phyloP scores from a whole-genome alignment of 2,113 vertebrate genomes.

The Orthonyx spaldingii region DNA sequence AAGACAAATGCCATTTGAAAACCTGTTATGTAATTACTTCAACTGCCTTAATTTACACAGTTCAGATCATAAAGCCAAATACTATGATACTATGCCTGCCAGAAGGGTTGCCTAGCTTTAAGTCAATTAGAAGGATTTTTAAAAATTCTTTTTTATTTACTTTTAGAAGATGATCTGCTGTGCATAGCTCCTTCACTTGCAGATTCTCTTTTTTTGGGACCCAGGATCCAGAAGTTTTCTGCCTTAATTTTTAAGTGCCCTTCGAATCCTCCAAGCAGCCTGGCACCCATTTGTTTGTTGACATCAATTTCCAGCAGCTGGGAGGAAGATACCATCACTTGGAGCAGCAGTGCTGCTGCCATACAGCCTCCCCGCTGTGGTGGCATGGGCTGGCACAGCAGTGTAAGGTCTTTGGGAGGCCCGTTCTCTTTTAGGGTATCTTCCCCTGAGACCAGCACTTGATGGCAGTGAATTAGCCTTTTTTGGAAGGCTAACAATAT shows the following conservation, averaged over 20 bases:
- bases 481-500: neutral
- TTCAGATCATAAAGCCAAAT: neutral
- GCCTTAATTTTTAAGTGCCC: neutral
- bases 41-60: conserved; percentile 25
- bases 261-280: neutral
- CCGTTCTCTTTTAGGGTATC: neutral
- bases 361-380: neutral
- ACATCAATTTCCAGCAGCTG: neutral
- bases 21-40: conserved; percentile 18
- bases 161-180: neutral
- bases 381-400: neutral
- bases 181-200: neutral
- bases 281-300: neutral
- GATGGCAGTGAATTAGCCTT: neutral
- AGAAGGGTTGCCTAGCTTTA: neutral
- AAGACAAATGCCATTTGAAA: neutral
- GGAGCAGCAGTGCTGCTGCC: neutral
- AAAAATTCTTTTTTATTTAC: neutral
- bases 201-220: neutral
- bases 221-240: neutral
- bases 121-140: neutral
- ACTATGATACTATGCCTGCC: neutral
- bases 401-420: neutral
- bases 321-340: neutral
- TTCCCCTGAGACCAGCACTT: neutral